Evolutionary conservation across 1,140 invertebrate species (phyloP), one percentile per base, ranked within the genome.

Genomic region (Druon quercuslanigerum): DNA sequence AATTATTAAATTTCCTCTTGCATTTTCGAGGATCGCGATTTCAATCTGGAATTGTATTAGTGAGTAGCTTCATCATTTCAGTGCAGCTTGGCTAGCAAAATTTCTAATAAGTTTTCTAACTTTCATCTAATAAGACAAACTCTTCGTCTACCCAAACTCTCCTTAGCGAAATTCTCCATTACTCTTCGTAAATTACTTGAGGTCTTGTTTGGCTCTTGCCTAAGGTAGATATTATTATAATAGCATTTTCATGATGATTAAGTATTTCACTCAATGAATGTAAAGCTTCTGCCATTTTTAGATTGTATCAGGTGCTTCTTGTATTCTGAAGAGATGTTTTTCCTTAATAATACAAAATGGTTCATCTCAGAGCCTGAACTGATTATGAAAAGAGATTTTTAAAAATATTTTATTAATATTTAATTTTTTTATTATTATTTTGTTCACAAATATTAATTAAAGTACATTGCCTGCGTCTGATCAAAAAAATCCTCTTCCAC

Each of bases 171-270:
- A 66, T 46, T 40, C 25, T 33, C 60, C 25, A 66, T 66, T 66
- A 66, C 60, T 66, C 60, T 33, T 66, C 60, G 60, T 66, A 66
- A 66, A 66, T 66, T 66, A 66, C 60, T 66, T 66, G 60, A 25
- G 60, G 60, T 66, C 60, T 66, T 66, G 60, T 66, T 66, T 66
- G 60, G 60, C 60, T 40, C 60, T 66, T 66, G 60, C 60, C 33
- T 16, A 14, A 66, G 60, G 60, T 66, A 40, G 60, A 46, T 46
- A 16, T 66, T 66, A 66, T 40, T 66, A 40, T 40, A 66, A 40
- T 13, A 46, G 60, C 46, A 66, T 66, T 66, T 40, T 66, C 60
- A 66, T 66, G 25, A 66, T 66, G 40, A 66, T 66, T 66, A 66
- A 66, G 16, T 16, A 66, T 66, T n/a, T 66, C 4, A 6, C 33